phyloP scores from a whole-genome alignment of 2,113 vertebrate genomes.

The Nerophis ophidion region DNA sequence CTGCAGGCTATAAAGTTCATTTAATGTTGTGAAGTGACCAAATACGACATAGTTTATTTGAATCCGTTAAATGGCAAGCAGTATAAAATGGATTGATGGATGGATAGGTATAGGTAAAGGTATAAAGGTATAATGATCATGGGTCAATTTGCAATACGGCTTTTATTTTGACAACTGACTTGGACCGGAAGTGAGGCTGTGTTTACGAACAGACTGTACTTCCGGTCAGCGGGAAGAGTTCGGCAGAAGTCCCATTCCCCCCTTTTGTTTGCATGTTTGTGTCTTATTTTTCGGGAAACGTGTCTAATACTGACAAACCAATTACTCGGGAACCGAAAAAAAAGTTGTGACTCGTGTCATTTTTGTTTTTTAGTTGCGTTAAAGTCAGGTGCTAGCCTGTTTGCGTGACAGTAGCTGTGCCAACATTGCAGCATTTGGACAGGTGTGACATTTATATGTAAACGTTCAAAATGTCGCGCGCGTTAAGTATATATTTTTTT shows the following conservation, averaged over 20 bases:
- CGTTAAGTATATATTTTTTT: background rate
- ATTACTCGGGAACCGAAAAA: too few relatives aligned
- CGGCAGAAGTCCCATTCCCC: background rate
- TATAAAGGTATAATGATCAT: background rate
- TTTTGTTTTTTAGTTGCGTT: background rate
- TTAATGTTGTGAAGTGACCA: too few relatives aligned
- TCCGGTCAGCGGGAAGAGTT: slow-evolving; percentile 4
- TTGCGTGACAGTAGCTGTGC: background rate
- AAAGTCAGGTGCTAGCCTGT: background rate
- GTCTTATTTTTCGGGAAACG: background rate
- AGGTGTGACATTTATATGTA: background rate
- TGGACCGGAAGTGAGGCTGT: slow-evolving; percentile 29
- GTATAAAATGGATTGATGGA: too few relatives aligned
- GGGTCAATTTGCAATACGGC: background rate
- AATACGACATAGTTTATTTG: too few relatives aligned
- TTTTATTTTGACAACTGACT: slow-evolving; percentile 20
- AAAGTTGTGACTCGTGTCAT: background rate
- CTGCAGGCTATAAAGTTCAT: too few relatives aligned
- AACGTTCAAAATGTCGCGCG: background rate
- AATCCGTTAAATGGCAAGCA: too few relatives aligned
- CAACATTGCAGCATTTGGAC: background rate
- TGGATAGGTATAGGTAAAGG: too few relatives aligned
- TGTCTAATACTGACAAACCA: too few relatives aligned
- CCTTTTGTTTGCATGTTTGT: background rate
- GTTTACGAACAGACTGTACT: slow-evolving; percentile 40